Base-by-base conservation (phyloP, 2,888 invertebrate species). In the Agonopterix subpropinquella region DNA sequence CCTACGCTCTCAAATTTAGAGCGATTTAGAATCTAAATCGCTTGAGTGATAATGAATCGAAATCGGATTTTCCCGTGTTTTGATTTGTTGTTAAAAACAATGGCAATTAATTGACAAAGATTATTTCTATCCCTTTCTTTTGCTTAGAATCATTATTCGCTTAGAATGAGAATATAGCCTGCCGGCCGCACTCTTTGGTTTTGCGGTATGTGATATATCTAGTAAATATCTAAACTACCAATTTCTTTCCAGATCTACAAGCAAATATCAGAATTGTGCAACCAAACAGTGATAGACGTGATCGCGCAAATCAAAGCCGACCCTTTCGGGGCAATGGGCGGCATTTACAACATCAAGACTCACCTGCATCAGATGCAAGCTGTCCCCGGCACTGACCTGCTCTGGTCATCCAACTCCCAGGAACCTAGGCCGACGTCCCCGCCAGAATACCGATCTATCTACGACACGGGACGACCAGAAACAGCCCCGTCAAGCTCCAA, bases 321-420 rank as follows among this genome's bases (percentile, higher is more conserved):
- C 50, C 91, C 90, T 0, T 91, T 89, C 60, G 91, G 92, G 1
- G 73, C 89, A 15, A 61, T 90, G 11, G 92, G 89, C 2, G 92
- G 92, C 47, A 90, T 92, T 64, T 92, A 89, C 73, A 92, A 92
- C 71, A 91, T 92, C 50, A 79, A 90, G 57, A 75, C 70, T 4
- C 88, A 86, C 51, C 58, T 77, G 7, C 71, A 67, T 11, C 84
- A 81, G 51, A 62, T 81, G 47, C 67, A 73, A 43, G 55, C 67
- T 0, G 65, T 70, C 5, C 60, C 79, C 0, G 71, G 71, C 36
- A 53, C 62, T 1, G 81, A 83, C 41, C 62, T 80, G 15, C 73
- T 84, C 9, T 85, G 86, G 86, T 67, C 78, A 1, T 49, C 71
- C 5, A 71, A 57, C 46, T 48, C 61, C 1, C 70, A 65, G 18